Percentiles rank a stretch among this genome's conserved stretches.
These are phyloP conservation scores for Cryptomyrus ogoouensis DNA, from an alignment of 2,113 vertebrate species.

Conservation along the genomic window DNA sequence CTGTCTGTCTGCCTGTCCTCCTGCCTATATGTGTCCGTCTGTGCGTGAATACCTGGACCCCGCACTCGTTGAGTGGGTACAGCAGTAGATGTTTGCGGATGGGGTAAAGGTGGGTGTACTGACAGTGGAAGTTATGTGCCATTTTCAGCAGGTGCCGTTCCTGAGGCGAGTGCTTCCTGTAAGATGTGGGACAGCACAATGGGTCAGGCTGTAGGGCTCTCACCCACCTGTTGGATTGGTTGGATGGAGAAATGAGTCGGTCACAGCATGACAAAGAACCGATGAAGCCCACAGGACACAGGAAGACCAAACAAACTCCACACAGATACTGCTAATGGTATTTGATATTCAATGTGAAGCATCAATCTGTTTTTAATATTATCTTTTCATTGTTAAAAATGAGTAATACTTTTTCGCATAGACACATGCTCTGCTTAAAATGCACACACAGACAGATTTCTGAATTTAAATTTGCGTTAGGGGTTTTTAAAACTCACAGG, in stretches of 20 bases:
- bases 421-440: not conserved
- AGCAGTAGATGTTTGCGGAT: slow-evolving; percentile 74
- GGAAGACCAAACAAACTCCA: not conserved
- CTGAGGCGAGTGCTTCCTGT: slow-evolving; percentile 61
- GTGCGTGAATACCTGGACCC: slow-evolving; percentile 56
- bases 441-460: not conserved
- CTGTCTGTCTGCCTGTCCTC: not conserved
- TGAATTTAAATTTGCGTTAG: slow-evolving; percentile 4
- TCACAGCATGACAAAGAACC: not conserved
- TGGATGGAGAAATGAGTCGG: not conserved
- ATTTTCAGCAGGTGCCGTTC: slow-evolving; percentile 65
- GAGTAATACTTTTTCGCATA: not conserved
- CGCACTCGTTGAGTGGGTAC: slow-evolving; percentile 73
- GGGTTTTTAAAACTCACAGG: slow-evolving; percentile 33
- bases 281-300: not conserved
- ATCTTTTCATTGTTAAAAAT: not conserved
- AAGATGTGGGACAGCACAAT: slow-evolving; percentile 57
- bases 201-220: slow-evolving; percentile 33
- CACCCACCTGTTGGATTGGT: not conserved
- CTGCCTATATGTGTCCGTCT: not conserved
- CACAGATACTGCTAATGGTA: not conserved
- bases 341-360: not conserved
- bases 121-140: slow-evolving; percentile 65
- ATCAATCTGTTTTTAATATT: not conserved
- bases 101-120: slow-evolving; percentile 71